These are phyloP conservation scores for Meloidogyne hapla DNA, from an alignment of 1,140 invertebrate genomes.

Conservation along the genomic window DNA sequence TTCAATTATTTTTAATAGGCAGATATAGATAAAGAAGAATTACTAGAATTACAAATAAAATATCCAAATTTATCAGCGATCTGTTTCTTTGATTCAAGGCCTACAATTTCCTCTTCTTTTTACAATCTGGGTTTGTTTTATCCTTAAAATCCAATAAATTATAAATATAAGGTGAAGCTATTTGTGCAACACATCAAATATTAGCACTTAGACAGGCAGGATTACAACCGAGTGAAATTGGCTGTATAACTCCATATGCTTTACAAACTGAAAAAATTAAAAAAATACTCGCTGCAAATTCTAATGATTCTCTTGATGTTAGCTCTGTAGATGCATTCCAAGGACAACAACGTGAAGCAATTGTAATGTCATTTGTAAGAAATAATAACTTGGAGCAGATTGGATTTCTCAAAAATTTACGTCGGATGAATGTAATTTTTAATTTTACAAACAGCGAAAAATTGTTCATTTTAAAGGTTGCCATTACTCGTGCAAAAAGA, in stretches of 20 bases:
- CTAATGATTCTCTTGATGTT: conserved; percentile 33
- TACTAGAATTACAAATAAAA: background rate
- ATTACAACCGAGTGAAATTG: conserved; percentile 25
- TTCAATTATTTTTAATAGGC: too few species aligned
- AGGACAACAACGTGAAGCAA: conserved; percentile 53
- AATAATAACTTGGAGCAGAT: conserved; percentile 36
- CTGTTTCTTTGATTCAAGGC: background rate
- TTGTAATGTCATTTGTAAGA: conserved; percentile 55
- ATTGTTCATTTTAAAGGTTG: conserved; percentile 24
- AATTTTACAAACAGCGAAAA: too few species aligned
- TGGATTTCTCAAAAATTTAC: conserved; percentile 43
- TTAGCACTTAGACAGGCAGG: conserved; percentile 9
- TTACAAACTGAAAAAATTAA: conserved; percentile 31
- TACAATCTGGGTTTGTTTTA: conserved; percentile 15
- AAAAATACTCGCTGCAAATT: background rate
- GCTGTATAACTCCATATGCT: conserved; percentile 36
- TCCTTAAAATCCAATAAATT: background rate
- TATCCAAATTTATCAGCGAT: background rate
- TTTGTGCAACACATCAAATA: conserved; percentile 27
- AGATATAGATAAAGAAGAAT: background rate
- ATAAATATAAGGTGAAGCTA: conserved; percentile 29
- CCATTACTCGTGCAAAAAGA: conserved; percentile 49
- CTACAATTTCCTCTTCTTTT: conserved; percentile 7
- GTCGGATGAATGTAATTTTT: conserved; percentile 41
- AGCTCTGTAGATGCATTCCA: conserved; percentile 54